Conservation (phyloP, 2,888 invertebrate genomes). For the Rhagophthalmus giganteus region DNA sequence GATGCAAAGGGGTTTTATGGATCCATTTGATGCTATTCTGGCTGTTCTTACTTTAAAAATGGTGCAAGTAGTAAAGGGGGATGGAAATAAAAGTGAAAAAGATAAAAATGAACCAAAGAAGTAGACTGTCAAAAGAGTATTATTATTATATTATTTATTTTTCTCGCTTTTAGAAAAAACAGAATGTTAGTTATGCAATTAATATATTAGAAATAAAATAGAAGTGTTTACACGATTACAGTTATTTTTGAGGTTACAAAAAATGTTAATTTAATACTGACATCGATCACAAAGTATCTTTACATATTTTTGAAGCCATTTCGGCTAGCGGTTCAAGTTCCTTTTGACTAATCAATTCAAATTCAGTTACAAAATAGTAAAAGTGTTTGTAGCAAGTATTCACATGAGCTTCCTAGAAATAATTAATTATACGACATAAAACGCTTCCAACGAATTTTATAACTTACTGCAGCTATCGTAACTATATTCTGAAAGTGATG, state of each 20-base stretch:
- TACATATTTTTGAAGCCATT: conserved; percentile 75
- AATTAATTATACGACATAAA: conserved; percentile 2
- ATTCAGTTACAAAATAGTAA: conserved; percentile 88
- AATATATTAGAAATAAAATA: too few species aligned
- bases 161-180: too few species aligned
- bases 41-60: conserved; percentile 77
- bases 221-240: too few species aligned
- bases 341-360: conserved; percentile 77
- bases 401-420: conserved; percentile 80
- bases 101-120: conserved; percentile 25
- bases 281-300: conserved; percentile 55
- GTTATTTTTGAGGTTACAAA: too few species aligned
- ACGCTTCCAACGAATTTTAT: not conserved
- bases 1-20: conserved; percentile 98
- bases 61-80: conserved; percentile 57
- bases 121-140: too few species aligned
- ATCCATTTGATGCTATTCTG: conserved; percentile 91
- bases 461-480: conserved; percentile 81
- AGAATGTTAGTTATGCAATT: too few species aligned
- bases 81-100: conserved; percentile 38
- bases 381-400: conserved; percentile 95
- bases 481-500: conserved; percentile 91
- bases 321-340: conserved; percentile 83
- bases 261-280: not conserved
- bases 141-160: too few species aligned